These are phyloP conservation scores for Drosophila falleni DNA, from an alignment of 2,888 invertebrate genomes.

Conservation along the genomic window DNA sequence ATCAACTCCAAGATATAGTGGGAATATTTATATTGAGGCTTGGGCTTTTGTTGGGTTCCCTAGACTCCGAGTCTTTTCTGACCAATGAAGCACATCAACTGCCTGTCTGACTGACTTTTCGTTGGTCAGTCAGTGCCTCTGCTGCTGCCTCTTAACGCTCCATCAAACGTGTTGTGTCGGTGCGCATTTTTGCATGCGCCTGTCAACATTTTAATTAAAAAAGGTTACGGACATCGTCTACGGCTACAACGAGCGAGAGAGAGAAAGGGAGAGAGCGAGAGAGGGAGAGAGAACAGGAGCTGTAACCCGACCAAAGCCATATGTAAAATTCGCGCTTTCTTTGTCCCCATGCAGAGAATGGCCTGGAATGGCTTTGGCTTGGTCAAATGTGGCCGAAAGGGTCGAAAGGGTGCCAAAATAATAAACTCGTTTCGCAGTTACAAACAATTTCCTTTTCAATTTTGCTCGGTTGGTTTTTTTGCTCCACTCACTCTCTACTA, in stretches of 20 bases:
- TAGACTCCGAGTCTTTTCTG: constrained; percentile 2
- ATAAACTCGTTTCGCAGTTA: constrained; percentile 85
- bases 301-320: constrained; percentile 45
- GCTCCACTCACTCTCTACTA: constrained; percentile 12
- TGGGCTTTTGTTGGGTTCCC: neutral
- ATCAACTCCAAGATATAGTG: constrained; percentile 1
- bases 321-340: constrained; percentile 83
- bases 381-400: constrained; percentile 6
- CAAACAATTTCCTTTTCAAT: constrained; percentile 85
- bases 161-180: constrained; percentile 34
- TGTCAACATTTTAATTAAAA: constrained; percentile 86
- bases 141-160: constrained; percentile 26
- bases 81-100: constrained; percentile 19
- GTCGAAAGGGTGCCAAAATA: constrained; percentile 84
- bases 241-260: neutral
- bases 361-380: constrained; percentile 10
- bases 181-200: constrained; percentile 83
- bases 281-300: neutral
- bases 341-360: constrained; percentile 38
- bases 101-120: constrained; percentile 42
- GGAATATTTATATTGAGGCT: neutral
- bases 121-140: constrained; percentile 6
- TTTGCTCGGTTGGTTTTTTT: constrained; percentile 70
- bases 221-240: constrained; percentile 82
- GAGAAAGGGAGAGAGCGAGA: too few species aligned